A percentile compares a stretch with the other conserved stretches of the same genome.
phyloP scores from a whole-genome alignment of 2,113 vertebrate genomes.

The Bagarius yarrelli region DNA sequence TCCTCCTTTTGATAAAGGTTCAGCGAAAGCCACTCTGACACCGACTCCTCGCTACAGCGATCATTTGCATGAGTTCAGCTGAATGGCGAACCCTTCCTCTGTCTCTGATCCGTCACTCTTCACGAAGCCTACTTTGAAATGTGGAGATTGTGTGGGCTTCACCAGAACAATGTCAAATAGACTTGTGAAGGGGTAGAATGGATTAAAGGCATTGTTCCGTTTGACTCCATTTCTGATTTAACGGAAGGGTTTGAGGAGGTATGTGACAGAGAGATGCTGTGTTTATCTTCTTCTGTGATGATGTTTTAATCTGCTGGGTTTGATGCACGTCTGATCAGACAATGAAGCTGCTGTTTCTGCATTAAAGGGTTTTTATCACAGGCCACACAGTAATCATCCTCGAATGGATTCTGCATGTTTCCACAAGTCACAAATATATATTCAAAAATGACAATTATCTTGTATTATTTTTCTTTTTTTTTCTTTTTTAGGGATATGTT shows the following conservation, averaged over 20 bases:
- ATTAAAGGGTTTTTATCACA: constrained; percentile 66
- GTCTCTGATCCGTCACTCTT: constrained; percentile 51
- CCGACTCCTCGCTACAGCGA: constrained; percentile 54
- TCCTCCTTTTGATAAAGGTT: constrained; percentile 55
- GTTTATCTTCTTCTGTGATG: constrained; percentile 68
- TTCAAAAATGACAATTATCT: no score
- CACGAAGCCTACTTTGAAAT: constrained; percentile 51
- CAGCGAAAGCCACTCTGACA: constrained; percentile 57
- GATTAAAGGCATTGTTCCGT: constrained; percentile 75
- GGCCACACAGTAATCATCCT: constrained; percentile 48
- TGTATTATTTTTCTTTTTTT: neutral
- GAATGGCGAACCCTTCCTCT: constrained; percentile 58
- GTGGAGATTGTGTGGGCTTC: constrained; percentile 65
- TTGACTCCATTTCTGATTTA: constrained; percentile 51
- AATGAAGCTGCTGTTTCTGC: constrained; percentile 73
- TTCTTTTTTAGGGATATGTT: constrained; percentile 40
- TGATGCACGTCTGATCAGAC: constrained; percentile 66
- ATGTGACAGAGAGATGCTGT: constrained; percentile 59
- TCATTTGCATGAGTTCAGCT: constrained; percentile 62
- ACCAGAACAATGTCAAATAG: constrained; percentile 70
- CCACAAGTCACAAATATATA: constrained; percentile 56
- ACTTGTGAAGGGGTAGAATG: constrained; percentile 64
- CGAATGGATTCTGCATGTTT: constrained; percentile 63
- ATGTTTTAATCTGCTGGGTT: constrained; percentile 75
- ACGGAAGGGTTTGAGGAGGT: constrained; percentile 54